Evolutionary conservation across 2,113 vertebrate genomes (phyloP).

Genomic region (Saiga tatarica): DNA sequence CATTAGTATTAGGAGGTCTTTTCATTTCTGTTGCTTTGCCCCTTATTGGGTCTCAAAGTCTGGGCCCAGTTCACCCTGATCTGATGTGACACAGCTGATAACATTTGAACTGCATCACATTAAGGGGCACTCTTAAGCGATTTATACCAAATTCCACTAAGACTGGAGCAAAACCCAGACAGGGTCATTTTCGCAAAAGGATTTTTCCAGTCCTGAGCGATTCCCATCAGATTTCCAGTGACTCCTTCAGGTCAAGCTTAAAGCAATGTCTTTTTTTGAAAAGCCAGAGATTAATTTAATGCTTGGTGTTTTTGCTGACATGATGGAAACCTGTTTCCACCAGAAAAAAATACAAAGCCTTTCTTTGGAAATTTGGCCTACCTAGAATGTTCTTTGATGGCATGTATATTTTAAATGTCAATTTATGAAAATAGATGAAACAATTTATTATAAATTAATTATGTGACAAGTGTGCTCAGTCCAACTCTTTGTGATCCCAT

Average conservation of each 20-base stretch:
- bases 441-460: constrained; percentile 11
- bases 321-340: constrained; percentile 40
- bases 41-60: constrained; percentile 1
- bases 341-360: constrained; percentile 3
- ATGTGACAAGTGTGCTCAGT: background rate
- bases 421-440: constrained; percentile 33
- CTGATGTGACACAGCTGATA: constrained; percentile 49
- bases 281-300: constrained; percentile 68
- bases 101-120: constrained; percentile 55
- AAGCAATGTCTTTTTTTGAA: constrained; percentile 41
- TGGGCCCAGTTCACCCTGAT: background rate
- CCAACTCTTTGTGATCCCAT: background rate
- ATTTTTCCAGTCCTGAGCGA: constrained; percentile 60
- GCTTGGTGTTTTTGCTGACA: constrained; percentile 54
- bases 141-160: constrained; percentile 64
- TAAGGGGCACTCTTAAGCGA: constrained; percentile 54
- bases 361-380: constrained; percentile 27
- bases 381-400: constrained; percentile 18
- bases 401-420: constrained; percentile 47
- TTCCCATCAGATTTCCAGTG: constrained; percentile 56
- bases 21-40: constrained; percentile 21
- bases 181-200: constrained; percentile 67
- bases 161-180: constrained; percentile 57
- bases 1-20: constrained; percentile 32
- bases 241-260: constrained; percentile 50